These are phyloP conservation scores for Sinhomidia bicolor DNA, from an alignment of 2,888 invertebrate species.

Conservation along the genomic window DNA sequence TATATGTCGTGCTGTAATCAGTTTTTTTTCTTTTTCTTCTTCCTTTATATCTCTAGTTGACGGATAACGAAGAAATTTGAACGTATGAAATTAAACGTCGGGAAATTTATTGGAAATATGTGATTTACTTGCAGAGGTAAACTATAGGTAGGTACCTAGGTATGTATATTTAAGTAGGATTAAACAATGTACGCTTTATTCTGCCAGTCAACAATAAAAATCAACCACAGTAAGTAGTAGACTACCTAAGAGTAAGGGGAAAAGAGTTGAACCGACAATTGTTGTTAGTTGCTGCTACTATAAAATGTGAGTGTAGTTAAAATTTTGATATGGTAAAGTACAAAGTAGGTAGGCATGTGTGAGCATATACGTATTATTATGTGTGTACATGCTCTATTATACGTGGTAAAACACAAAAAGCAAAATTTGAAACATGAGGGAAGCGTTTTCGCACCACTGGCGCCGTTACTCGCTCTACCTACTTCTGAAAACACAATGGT, in stretches of 20 bases:
- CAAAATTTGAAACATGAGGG: constrained; percentile 64
- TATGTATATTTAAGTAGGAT: not conserved
- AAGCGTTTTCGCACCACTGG: constrained; percentile 76
- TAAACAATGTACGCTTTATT: not conserved
- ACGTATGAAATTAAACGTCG: constrained; percentile 1
- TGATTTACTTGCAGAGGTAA: constrained; percentile 8
- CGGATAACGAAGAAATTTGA: constrained; percentile 6
- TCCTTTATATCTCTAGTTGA: not conserved
- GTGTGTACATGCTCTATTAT: constrained; percentile 55
- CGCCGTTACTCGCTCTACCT: constrained; percentile 77
- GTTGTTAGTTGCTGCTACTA: not conserved
- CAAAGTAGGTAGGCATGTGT: constrained; percentile 39
- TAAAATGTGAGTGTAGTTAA: not conserved
- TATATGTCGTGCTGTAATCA: constrained; percentile 6
- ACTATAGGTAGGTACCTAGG: not conserved
- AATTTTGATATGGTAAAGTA: constrained; percentile 19
- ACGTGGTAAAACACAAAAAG: constrained; percentile 57
- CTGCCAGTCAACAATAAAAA: not conserved
- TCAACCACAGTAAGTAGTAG: not conserved
- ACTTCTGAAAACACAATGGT: constrained; percentile 46
- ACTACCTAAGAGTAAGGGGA: not conserved
- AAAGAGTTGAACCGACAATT: not conserved
- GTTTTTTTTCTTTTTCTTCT: constrained; percentile 15
- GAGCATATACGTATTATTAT: constrained; percentile 28
- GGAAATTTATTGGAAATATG: constrained; percentile 30